Base-by-base conservation (phyloP, 2,113 vertebrate species). In the Chionodraco myersi region DNA sequence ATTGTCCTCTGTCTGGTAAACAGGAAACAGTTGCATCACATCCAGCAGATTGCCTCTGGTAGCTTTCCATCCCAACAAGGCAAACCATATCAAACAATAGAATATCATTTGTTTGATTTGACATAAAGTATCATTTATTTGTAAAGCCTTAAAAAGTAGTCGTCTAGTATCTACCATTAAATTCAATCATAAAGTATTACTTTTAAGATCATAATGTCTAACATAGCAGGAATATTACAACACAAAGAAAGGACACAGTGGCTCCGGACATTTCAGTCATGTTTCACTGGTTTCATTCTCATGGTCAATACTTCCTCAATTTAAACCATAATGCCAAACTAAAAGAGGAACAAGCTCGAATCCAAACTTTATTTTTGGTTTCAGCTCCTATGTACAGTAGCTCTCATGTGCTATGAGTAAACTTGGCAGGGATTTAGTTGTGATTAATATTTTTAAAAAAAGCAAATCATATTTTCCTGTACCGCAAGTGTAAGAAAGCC, bases 321-420 rank as follows among this genome's bases (percentile, higher is more conserved):
- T 84, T 6, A 62, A 85, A 77, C 84, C 85, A 83, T 66, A 65
- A 82, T 82, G 75, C 73, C 84, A 77, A 45, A 80, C 10, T 72
- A 88, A 91, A 93, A 91, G 89, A 79, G 92, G 92, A 93, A 93
- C 87, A 78, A 70, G 21, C 1, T 23, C 3, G 6, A 65, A 57
- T 90, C 87, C 73, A 84, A 86, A 88, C 85, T 84, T 92, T 77
- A 72, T 82, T 91, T 92, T 91, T 93, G 79, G 89, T 93, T 93
- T 93, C 79, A 0, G 63, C 83, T 59, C 51, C 61, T 77, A 68
- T 34, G 41, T 75, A 53, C 65, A 80, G 18, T 36, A 63, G 41
- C 10, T 56, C 26, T 79, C 82, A 75, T 47, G 67, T 74, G 36
- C 78, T 65, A 16, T 75, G 48, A 62, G 66, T 76, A 77, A 26